Evolutionary conservation across 64 coral and sea anemone genomes (phyloP).

Genomic region (Pocillopora damicornis): DNA sequence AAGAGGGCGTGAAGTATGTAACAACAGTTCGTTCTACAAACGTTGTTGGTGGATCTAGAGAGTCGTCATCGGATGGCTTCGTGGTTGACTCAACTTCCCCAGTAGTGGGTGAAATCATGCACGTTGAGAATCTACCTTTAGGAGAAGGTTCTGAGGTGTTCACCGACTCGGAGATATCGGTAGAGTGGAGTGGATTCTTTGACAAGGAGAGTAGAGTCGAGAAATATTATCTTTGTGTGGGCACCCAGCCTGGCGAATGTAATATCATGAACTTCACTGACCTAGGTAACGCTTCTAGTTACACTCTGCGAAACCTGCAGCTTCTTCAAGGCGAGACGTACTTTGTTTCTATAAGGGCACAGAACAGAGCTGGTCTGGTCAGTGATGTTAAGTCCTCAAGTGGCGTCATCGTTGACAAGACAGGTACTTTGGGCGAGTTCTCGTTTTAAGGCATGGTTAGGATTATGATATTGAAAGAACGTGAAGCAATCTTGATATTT

Average conservation of each 20-base stretch:
- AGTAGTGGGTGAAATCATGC: conserved; percentile 42
- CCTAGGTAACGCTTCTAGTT: conserved; percentile 42
- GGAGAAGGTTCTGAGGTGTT: conserved; percentile 21
- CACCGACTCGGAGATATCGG: conserved; percentile 49
- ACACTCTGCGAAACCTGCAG: neutral
- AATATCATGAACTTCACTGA: conserved; percentile 49
- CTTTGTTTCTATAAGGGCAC: conserved; percentile 38
- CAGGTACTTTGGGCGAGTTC: conserved; percentile 39
- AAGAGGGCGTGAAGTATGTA: conserved; percentile 75
- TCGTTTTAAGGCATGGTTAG: too few relatives aligned
- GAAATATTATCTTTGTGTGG: conserved; percentile 70
- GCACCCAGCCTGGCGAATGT: conserved; percentile 57
- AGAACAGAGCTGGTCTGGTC: conserved; percentile 49
- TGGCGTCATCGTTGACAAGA: conserved; percentile 76
- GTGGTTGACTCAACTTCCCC: conserved; percentile 75
- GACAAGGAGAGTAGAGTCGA: conserved; percentile 69
- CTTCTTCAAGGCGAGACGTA: conserved; percentile 29
- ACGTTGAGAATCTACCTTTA: conserved; percentile 37
- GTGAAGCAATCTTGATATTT: too few relatives aligned
- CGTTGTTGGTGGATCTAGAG: conserved; percentile 44
- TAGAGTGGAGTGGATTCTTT: conserved; percentile 64
- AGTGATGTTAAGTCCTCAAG: conserved; percentile 63
- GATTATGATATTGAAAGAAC: too few relatives aligned
- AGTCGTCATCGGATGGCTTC: conserved; percentile 61
- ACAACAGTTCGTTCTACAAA: conserved; percentile 64